Evolutionary conservation across 2,888 invertebrate species (phyloP).

Genomic region (Nymphalis urticae): DNA sequence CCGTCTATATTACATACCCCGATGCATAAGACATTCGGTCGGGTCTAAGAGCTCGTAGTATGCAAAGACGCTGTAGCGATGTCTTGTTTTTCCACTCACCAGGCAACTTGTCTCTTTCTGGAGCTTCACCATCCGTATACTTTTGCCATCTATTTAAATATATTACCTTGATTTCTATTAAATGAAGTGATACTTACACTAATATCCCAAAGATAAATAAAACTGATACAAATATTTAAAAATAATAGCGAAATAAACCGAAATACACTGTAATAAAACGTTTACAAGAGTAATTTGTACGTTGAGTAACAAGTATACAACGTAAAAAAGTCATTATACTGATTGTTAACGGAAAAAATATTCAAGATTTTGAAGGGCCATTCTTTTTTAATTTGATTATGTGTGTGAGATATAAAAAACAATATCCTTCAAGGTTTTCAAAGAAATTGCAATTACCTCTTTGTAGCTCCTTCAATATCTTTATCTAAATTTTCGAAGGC

Average conservation of each 20-base stretch:
- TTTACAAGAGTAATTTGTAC: too few species aligned
- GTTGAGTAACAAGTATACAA: too few species aligned
- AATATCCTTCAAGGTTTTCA: not conserved
- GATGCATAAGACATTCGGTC: constrained; percentile 98
- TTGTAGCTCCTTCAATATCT: constrained; percentile 94
- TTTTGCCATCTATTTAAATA: constrained; percentile 88
- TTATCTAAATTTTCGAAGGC: constrained; percentile 92
- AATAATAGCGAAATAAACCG: not conserved
- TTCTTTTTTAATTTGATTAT: too few species aligned
- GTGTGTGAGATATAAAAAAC: too few species aligned
- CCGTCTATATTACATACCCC: constrained; percentile 63
- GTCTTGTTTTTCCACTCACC: constrained; percentile 97
- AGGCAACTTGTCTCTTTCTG: constrained; percentile 96
- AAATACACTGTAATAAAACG: not conserved
- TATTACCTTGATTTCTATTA: not conserved
- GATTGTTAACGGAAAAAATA: too few species aligned
- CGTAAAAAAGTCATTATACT: too few species aligned
- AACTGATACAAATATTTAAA: too few species aligned
- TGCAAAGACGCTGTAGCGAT: constrained; percentile 92
- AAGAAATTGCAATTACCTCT: constrained; percentile 71
- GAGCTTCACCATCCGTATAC: constrained; percentile 94
- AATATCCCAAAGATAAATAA: too few species aligned
- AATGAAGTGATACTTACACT: too few species aligned
- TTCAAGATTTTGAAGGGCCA: too few species aligned
- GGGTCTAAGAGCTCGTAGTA: constrained; percentile 94